Evolutionary conservation across 2,797 vertebrate genomes (phyloP), one percentile per base, ranked within the genome.

Genomic region (Anableps anableps): DNA sequence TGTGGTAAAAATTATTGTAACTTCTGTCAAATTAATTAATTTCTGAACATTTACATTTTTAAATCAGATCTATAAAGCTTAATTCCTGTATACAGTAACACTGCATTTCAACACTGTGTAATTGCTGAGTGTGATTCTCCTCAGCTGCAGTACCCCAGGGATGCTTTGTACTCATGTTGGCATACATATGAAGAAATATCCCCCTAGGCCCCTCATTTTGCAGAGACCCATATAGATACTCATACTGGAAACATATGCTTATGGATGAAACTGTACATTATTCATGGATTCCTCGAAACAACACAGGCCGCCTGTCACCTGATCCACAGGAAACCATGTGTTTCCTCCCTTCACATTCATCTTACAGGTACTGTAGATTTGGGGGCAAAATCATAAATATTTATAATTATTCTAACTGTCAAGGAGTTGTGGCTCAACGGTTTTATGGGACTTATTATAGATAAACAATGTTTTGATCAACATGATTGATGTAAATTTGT

Each of bases 251-350:
- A 85, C 88, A 86, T 71, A 72, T 80, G 84, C 62, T 88, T 43
- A 74, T 68, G 76, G 84, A 51, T 45, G 78, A 78, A 73, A 48
- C 21, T n/a, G 34, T 91, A 85, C 88, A 91, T 89, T 84, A 91
- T 91, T 92, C 85, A 91, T 82, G 45, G 71, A 31, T 1, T 78
- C 78, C 64, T 85, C 76, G 78, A 70, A 80, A 68, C 64, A 81
- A 85, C 87, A 85, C 43, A 43, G 72, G 86, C 34, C 62, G 77
- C 29, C 36, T 53, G 78, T 60, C 58, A 0, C 71, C 68, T 36
- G n/a, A 79, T 76, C n/a, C 70, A 45, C 83, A 75, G 80, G 76
- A 85, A 80, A 26, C 74, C 76, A 80, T 73, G 45, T 79, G 84
- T 81, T 64, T 48, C 64, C 17, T 68, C 47, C 48, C 26, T 16